Percentiles rank a stretch among this genome's conserved stretches.
Conservation (phyloP, 2,113 vertebrate genomes). For the Tyrannus savana region DNA sequence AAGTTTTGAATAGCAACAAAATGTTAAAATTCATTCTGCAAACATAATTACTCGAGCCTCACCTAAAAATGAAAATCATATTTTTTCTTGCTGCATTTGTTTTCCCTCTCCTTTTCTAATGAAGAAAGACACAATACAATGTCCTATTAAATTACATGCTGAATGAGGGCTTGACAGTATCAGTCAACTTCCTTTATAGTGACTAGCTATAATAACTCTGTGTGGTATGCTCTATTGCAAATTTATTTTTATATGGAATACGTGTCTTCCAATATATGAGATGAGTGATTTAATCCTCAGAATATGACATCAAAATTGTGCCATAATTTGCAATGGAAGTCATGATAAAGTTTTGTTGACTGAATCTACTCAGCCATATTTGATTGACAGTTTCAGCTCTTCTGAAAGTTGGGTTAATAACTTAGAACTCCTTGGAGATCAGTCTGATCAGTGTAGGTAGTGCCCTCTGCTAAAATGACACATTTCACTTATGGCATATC, state of each 20-base stretch:
- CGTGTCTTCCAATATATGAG: background rate
- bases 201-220: background rate
- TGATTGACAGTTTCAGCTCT: background rate
- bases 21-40: slow-evolving; percentile 49
- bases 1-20: slow-evolving; percentile 68
- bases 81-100: slow-evolving; percentile 48
- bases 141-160: background rate
- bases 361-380: background rate
- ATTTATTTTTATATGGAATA: background rate
- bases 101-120: slow-evolving; percentile 15
- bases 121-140: slow-evolving; percentile 11
- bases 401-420: background rate
- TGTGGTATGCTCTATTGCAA: background rate
- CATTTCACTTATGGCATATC: background rate
- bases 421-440: background rate
- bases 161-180: background rate
- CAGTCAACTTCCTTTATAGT: background rate
- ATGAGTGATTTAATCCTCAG: background rate
- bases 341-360: background rate
- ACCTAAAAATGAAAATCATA: slow-evolving; percentile 58
- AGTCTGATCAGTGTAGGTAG: background rate
- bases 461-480: background rate
- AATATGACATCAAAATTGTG: background rate
- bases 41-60: slow-evolving; percentile 59
- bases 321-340: background rate